Percentiles rank a stretch among this genome's conserved stretches.
Evolutionary conservation across 2,888 invertebrate species (phyloP).

Genomic region (Leptinotarsa juncta): DNA sequence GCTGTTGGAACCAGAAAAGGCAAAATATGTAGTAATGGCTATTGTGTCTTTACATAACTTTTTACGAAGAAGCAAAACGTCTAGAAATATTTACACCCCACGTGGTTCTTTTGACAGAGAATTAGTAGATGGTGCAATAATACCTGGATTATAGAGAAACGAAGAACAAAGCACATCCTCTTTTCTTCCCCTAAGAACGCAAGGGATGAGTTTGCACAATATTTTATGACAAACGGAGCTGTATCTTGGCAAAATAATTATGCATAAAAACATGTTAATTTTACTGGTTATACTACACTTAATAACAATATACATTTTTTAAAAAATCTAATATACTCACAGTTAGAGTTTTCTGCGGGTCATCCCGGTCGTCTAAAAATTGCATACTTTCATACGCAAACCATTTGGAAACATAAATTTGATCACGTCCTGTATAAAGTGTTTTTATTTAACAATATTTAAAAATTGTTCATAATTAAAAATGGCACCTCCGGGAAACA

Average conservation of each 20-base stretch:
- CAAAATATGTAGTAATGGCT: constrained; percentile 19
- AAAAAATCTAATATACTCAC: constrained; percentile 18
- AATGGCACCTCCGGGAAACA: background rate
- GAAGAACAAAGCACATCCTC: constrained; percentile 19
- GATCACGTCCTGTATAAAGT: background rate
- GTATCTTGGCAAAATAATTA: constrained; percentile 19
- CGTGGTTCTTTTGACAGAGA: constrained; percentile 30
- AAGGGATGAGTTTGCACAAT: constrained; percentile 22
- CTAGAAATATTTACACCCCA: constrained; percentile 32
- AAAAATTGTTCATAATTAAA: constrained; percentile 19
- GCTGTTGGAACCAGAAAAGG: too few species aligned
- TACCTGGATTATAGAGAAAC: constrained; percentile 19
- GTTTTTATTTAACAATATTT: background rate
- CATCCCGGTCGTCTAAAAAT: constrained; percentile 14
- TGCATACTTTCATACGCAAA: constrained; percentile 23
- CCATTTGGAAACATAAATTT: constrained; percentile 16
- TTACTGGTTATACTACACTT: background rate
- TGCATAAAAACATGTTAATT: background rate
- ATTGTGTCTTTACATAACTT: constrained; percentile 36
- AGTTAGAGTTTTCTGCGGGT: constrained; percentile 13
- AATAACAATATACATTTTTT: background rate
- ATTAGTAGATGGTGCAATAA: constrained; percentile 21
- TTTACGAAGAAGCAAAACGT: constrained; percentile 39
- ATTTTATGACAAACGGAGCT: constrained; percentile 21
- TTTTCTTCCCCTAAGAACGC: constrained; percentile 6